phyloP scores from a whole-genome alignment of 2,888 invertebrate genomes.

The Agrotis puta region DNA sequence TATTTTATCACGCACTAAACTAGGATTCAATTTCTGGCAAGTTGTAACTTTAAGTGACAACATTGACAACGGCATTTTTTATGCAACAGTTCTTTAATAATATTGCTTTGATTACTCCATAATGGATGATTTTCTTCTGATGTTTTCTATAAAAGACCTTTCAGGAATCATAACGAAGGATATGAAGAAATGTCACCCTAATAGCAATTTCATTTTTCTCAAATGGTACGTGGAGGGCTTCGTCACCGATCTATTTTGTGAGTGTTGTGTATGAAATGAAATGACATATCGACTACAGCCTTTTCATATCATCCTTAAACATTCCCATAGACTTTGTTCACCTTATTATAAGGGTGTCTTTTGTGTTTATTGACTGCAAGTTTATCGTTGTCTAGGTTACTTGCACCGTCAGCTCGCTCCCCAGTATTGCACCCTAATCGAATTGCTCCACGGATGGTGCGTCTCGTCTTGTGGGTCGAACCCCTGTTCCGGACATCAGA shows the following conservation, averaged over 20 bases:
- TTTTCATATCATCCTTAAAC: conserved; percentile 29
- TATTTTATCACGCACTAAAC: neutral
- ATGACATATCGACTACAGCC: conserved; percentile 81
- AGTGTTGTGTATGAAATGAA: conserved; percentile 89
- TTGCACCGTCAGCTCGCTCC: conserved; percentile 87
- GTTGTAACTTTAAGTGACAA: conserved; percentile 1
- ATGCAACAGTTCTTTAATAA: conserved; percentile 1
- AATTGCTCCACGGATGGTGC: conserved; percentile 89
- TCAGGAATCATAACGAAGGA: conserved; percentile 78
- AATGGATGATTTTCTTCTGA: conserved; percentile 48
- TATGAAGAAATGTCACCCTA: conserved; percentile 82
- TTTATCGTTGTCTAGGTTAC: conserved; percentile 70
- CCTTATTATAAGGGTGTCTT: conserved; percentile 48
- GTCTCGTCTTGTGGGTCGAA: conserved; percentile 84
- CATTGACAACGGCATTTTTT: conserved; percentile 7
- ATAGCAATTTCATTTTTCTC: conserved; percentile 89
- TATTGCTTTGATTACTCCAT: conserved; percentile 12
- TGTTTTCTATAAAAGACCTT: conserved; percentile 67
- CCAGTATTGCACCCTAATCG: conserved; percentile 90
- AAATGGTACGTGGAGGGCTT: conserved; percentile 84
- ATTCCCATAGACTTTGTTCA: conserved; percentile 22
- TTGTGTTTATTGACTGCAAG: conserved; percentile 40
- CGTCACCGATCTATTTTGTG: conserved; percentile 89
- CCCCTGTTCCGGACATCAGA: conserved; percentile 87
- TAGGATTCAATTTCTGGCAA: neutral